Base-by-base conservation (phyloP, 2,113 vertebrate genomes). In the Anas platyrhynchos region DNA sequence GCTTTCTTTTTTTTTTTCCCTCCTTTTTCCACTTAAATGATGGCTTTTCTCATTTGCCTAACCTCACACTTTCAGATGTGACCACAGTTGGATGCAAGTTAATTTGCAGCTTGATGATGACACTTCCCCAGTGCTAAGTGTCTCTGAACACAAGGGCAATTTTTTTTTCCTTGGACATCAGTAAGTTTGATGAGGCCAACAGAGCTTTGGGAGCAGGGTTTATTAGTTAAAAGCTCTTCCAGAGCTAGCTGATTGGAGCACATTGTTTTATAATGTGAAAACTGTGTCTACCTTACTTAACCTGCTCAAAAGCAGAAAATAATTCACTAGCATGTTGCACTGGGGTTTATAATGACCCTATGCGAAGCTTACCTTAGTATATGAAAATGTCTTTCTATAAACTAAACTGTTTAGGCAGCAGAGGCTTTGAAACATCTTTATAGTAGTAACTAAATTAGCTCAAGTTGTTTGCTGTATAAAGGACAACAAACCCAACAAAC, bases 401-500 rank as follows among this genome's bases (percentile, higher is more conserved):
- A 72, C 61, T 58, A 81, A 94, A 93, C 25, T 95, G 77, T 96
- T 95, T 92, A 95, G 81, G 71, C 81, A 94, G 90, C 88, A 93
- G 26, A 91, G 80, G 18, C 83, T 96, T 91, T 86, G 85, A 66
- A 88, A 89, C 69, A 89, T 72, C 80, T 91, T 86, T 82, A 72
- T 86, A 95, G 86, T 23, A 68, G 50, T 82, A 10, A 59, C 36
- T 76, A 96, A 92, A 88, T 93, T 88, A 93, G 71, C 86, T 89
- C 16, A 58, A 86, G 72, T 74, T 86, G 27, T 90, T 91, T 93
- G 46, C 44, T 91, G 58, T 72, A 41, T 65, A 68, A 83, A 87
- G 62, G 66, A 88, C 62, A 94, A 71, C n/a, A 95, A 94, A 68
- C 15, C 18, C 34, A 90, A 68, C 29, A 71, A 96, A 91, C 88